Conservation (phyloP, 2,797 vertebrate genomes). For the Psittacula derbiana region DNA sequence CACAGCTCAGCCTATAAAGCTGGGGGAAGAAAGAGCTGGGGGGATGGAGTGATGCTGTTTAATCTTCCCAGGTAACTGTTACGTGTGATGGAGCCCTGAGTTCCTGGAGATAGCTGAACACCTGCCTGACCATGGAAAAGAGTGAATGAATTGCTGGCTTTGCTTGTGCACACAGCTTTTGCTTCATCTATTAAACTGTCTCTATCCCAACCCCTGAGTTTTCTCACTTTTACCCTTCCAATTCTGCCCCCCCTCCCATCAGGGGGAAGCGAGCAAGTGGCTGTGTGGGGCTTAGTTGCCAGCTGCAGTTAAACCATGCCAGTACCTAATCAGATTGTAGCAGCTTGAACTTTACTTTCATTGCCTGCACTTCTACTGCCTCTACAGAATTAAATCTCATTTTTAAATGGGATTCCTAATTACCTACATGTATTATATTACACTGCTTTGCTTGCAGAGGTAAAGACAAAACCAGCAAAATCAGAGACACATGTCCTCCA, state of each 20-base stretch:
- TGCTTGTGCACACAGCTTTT: not conserved
- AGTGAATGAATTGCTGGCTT: not conserved
- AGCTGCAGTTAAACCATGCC: not conserved
- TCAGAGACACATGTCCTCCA: not conserved
- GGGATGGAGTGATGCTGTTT: not conserved
- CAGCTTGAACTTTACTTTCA: not conserved
- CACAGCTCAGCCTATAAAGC: not conserved
- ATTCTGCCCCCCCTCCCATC: not conserved
- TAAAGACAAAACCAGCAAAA: not conserved
- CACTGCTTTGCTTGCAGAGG: not conserved
- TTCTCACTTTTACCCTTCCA: not conserved
- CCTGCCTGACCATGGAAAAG: not conserved
- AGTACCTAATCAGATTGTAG: not conserved
- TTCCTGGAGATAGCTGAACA: not conserved
- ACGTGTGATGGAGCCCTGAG: not conserved
- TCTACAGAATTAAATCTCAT: not conserved
- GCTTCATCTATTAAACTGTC: not conserved
- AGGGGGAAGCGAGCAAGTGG: not conserved
- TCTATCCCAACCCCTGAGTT: not conserved
- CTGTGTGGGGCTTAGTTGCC: not conserved
- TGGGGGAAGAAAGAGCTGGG: not conserved
- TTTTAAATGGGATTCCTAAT: slow-evolving; percentile 7
- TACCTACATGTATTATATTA: not conserved
- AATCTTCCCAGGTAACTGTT: not conserved
- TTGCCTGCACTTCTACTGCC: not conserved